phyloP scores from a whole-genome alignment of 2,797 vertebrate genomes.

The Enteromius viviparus region DNA sequence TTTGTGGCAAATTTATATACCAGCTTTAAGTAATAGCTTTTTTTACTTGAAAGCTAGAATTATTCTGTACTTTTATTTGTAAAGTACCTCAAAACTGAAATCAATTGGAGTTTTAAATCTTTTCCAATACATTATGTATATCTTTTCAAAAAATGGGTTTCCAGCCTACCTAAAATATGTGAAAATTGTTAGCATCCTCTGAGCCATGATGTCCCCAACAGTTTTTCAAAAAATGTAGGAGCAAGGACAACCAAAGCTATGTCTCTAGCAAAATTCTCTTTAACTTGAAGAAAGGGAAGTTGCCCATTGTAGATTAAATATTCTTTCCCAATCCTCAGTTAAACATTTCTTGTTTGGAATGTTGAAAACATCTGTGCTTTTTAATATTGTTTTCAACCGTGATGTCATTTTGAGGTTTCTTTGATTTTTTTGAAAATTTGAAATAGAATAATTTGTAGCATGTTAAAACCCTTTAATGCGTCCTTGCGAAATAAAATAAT shows the following conservation, averaged over 20 bases:
- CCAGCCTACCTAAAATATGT: background rate
- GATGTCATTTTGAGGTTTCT: background rate
- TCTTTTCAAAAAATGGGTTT: background rate
- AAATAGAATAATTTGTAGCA: background rate
- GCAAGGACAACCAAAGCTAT: background rate
- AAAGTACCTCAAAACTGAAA: background rate
- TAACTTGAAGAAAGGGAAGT: background rate
- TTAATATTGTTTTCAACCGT: background rate
- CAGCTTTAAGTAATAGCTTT: background rate
- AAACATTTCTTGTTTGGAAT: background rate
- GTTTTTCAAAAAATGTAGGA: background rate
- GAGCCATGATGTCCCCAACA: background rate
- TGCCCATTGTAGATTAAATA: background rate
- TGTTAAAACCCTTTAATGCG: background rate
- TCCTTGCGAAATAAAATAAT: background rate
- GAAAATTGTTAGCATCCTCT: background rate
- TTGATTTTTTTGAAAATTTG: background rate
- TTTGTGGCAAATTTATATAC: background rate
- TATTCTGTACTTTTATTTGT: background rate
- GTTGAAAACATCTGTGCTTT: background rate
- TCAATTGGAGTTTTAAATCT: background rate
- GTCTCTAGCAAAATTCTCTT: background rate
- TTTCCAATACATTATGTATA: background rate
- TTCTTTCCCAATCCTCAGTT: background rate
- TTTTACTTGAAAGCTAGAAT: background rate